These are phyloP conservation scores for Napeogenes sylphis DNA, from an alignment of 2,888 invertebrate genomes.

Conservation along the genomic window DNA sequence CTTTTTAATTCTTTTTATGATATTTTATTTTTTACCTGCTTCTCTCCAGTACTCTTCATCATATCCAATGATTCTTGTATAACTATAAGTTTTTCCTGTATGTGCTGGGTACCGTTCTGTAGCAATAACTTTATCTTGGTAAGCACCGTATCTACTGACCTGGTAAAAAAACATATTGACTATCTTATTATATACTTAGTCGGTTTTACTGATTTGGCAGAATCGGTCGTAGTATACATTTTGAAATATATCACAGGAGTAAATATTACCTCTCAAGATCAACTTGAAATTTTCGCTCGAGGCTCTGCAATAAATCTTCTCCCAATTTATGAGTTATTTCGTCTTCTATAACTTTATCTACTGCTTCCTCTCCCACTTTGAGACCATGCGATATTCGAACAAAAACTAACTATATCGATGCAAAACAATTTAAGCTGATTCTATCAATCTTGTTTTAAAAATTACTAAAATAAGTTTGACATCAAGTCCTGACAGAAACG, in stretches of 20 bases:
- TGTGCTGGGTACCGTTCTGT: conserved; percentile 63
- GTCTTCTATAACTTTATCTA: conserved; percentile 66
- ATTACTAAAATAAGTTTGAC: no score
- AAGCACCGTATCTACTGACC: conserved; percentile 65
- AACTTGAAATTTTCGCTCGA: conserved; percentile 67
- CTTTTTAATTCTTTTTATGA: neutral
- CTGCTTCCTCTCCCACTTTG: conserved; percentile 51
- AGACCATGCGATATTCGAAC: conserved; percentile 25
- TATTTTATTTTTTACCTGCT: conserved; percentile 40
- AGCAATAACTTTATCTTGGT: conserved; percentile 60
- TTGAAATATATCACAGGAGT: neutral
- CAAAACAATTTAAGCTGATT: neutral
- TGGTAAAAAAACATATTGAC: conserved; percentile 26
- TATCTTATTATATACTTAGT: neutral
- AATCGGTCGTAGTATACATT: no score
- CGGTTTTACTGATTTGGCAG: no score
- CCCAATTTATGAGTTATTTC: conserved; percentile 63
- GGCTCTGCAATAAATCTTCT: conserved; percentile 62
- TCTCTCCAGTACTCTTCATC: conserved; percentile 45
- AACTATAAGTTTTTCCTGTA: conserved; percentile 55
- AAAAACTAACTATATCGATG: conserved; percentile 29
- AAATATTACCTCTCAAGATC: conserved; percentile 58
- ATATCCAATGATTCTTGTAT: conserved; percentile 48
- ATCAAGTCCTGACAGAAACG: no score
- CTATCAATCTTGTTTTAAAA: no score